Evolutionary conservation across 2,113 vertebrate genomes (phyloP), one percentile per base, ranked within the genome.

Genomic region (Pangasianodon gigas): DNA sequence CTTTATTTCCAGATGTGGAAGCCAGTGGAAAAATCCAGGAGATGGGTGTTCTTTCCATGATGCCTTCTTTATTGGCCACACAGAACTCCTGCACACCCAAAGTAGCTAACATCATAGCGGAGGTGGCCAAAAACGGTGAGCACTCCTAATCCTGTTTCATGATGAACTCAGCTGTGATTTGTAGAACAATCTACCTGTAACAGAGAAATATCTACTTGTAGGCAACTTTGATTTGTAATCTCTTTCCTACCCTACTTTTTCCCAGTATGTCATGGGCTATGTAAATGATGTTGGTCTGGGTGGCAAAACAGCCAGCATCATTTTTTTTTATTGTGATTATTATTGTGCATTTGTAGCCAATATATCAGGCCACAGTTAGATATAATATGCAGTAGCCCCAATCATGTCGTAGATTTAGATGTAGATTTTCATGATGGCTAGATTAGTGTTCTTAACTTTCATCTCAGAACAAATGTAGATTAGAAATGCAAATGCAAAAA

Each of bases 91-190:
- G 96, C 94, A 96, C 97, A 93, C 96, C 98, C 74, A 99, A 98
- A 98, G 97, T 98, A 94, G 98, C 98, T 96, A 98, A 99, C 96
- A 90, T 99, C 96, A 98, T 99, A 94, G 98, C 98, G 85, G 98
- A 99, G 96, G 93, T 99, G 95, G 98, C 98, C 94, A 99, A 99
- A 98, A 99, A 99, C 93, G 98, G 98, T 99, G 96, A 97, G 97
- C 80, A 96, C 95, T 95, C 95, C 95, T 67, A 1, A 93, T 94
- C 94, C 94, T 94, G 75, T 6, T 44, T 51, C 41, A 77, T 13
- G 24, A 8, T 56, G 18, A 52, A 11, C 7, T 10, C 51, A 37
- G 1, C 46, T 80, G 77, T 18, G 14, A 3, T 82, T 80, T 51
- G 46, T 29, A 9, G 41, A 69, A 14, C 62, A n/a, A 19, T 41